Percentiles rank a stretch among this genome's conserved stretches.
Evolutionary conservation across 2,797 vertebrate species (phyloP).

Genomic region (Clarias fuscus): DNA sequence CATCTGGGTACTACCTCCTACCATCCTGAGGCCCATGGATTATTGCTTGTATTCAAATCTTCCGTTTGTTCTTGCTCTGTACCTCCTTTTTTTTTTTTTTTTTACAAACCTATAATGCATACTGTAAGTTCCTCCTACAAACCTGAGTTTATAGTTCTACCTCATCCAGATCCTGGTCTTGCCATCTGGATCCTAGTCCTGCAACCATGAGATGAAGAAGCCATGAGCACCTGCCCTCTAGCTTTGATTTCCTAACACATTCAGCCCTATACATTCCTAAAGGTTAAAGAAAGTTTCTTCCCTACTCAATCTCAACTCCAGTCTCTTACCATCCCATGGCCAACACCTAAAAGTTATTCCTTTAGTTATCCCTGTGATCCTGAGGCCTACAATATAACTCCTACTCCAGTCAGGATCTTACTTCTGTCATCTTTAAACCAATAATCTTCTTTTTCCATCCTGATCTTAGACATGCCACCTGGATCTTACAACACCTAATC

Average conservation of each 20-base stretch:
- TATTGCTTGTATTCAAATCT: neutral
- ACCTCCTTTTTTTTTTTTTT: neutral
- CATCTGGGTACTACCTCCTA: constrained; percentile 3
- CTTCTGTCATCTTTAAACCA: neutral
- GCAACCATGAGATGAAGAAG: neutral
- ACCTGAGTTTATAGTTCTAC: neutral
- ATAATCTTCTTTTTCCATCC: neutral
- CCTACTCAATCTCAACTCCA: neutral
- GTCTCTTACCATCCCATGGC: neutral
- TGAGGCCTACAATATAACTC: neutral
- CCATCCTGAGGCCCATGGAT: neutral
- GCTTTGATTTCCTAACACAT: neutral
- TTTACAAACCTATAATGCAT: neutral
- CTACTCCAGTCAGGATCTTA: too few species aligned
- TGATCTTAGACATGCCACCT: neutral
- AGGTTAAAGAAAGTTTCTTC: neutral
- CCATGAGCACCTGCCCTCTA: neutral
- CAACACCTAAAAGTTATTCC: neutral
- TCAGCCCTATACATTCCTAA: neutral
- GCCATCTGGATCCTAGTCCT: neutral
- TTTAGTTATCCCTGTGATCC: neutral
- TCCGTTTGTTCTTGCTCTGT: neutral
- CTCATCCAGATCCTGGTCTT: neutral
- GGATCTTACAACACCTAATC: neutral
- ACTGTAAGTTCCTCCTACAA: neutral